Base-by-base conservation (phyloP, 2,113 vertebrate species). In the Chlamydotis undulata region DNA sequence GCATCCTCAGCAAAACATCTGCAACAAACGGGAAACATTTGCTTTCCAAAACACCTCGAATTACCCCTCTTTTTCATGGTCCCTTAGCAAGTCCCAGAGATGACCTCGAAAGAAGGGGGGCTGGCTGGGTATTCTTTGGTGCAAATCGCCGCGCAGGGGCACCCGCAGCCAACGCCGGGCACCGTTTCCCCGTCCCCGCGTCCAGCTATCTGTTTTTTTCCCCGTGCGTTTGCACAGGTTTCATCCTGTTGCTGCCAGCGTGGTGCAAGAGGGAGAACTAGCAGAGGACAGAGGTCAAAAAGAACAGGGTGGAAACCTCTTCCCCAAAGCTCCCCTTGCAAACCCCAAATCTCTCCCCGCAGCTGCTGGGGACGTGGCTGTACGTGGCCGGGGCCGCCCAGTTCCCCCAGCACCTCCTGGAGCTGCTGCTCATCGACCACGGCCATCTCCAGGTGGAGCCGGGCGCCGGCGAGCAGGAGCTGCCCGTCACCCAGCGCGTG, bases 381-480 rank as follows among this genome's bases (percentile, higher is more conserved):
- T 96, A 93, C 3, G 21, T 94, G 85, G 96, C 93, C 0, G 94
- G 94, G n/a, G 94, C 93, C 2, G 52, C 94, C 50, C 93, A 96
- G 76, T 73, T 83, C 14, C 93, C 92, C 55, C 82, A 1, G 92
- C 93, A 97, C 92, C 67, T 24, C 1, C 55, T 88, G 94, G 94
- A 96, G 92, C 37, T 96, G 93, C 85, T 90, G 92, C 85, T 93
- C 92, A 92, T 97, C 18, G 96, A 96, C 35, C 90, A 96, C 0
- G 90, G 90, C 13, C 52, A 68, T 69, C 87, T 97, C 59, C 22
- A 8, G 3, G 3, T 94, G 87, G 78, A 90, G 25, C 90, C 90
- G 2, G 1, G 8, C 0, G 8, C 28, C 25, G 0, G 47, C 0
- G 28, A 18, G 68, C 63, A 7, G 93, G 67, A 95, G 82, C 85